Evolutionary conservation across 2,888 invertebrate genomes (phyloP).

Genomic region (Odiellus spinosus): DNA sequence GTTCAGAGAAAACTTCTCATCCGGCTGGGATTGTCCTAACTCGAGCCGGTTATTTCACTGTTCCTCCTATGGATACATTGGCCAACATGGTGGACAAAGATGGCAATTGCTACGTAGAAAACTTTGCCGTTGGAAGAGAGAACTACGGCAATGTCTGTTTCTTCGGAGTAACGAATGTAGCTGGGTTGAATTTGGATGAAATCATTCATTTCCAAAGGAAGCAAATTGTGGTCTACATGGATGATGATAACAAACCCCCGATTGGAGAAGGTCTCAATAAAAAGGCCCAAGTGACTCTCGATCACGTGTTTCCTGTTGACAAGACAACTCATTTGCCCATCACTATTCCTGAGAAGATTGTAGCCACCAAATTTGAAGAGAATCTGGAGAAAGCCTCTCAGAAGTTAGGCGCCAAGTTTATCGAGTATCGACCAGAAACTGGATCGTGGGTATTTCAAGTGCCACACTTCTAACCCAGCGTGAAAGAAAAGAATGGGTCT

Average conservation of each 20-base stretch:
- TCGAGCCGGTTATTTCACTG: conserved; percentile 75
- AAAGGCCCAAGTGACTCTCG: conserved; percentile 70
- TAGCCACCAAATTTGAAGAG: conserved; percentile 27
- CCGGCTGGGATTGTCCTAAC: conserved; percentile 60
- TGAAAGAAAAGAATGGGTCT: too few relatives aligned
- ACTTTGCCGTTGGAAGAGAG: conserved; percentile 71
- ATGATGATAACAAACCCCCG: conserved; percentile 66
- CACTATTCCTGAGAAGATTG: conserved; percentile 53
- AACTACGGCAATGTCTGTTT: conserved; percentile 84
- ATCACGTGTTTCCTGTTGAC: conserved; percentile 85
- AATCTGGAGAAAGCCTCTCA: conserved; percentile 67
- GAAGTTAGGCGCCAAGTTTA: conserved; percentile 74
- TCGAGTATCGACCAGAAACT: conserved; percentile 85
- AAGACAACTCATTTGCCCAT: conserved; percentile 62
- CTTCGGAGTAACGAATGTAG: conserved; percentile 64
- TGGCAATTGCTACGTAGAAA: conserved; percentile 63
- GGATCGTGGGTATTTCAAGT: conserved; percentile 83
- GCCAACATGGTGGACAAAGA: conserved; percentile 48
- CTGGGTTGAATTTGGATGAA: conserved; percentile 69
- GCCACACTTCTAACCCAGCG: not conserved
- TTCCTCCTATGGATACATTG: conserved; percentile 68
- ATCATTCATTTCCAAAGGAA: conserved; percentile 80
- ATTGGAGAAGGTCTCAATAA: conserved; percentile 75
- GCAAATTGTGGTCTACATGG: conserved; percentile 86
- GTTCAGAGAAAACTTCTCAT: conserved; percentile 32